phyloP scores from a whole-genome alignment of 2,797 vertebrate genomes.

The Bryconaethiops microstoma region DNA sequence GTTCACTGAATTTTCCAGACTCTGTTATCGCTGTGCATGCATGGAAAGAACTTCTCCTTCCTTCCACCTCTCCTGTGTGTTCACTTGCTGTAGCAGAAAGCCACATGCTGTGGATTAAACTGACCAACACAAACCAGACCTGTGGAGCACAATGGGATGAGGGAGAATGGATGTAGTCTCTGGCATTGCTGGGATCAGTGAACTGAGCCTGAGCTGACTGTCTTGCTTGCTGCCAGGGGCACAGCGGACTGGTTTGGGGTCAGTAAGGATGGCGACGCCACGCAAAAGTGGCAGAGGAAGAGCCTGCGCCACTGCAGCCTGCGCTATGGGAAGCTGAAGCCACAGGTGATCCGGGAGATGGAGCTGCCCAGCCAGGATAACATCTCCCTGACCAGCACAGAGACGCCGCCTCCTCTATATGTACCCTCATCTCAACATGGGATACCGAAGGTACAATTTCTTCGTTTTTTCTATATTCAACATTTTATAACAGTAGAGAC shows the following conservation, averaged over 20 bases:
- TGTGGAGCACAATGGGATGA: conserved; percentile 14
- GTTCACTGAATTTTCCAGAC: conserved; percentile 38
- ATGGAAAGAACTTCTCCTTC: conserved; percentile 13
- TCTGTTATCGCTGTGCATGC: background rate
- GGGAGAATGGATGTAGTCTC: conserved; percentile 31
- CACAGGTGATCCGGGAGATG: conserved; percentile 95
- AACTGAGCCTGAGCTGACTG: conserved; percentile 35
- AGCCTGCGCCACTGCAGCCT: conserved; percentile 97
- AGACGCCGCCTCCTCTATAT: conserved; percentile 95
- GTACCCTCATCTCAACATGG: conserved; percentile 91
- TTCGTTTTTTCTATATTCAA: background rate
- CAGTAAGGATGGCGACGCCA: conserved; percentile 93
- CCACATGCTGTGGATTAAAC: conserved; percentile 6
- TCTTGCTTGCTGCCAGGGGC: conserved; percentile 81
- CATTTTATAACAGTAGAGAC: background rate
- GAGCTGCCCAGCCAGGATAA: conserved; percentile 98
- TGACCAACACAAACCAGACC: background rate
- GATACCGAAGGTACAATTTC: conserved; percentile 92
- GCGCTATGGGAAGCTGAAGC: conserved; percentile 95
- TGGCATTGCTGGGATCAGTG: conserved; percentile 28
- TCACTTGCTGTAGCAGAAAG: conserved; percentile 13
- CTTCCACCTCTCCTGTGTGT: background rate
- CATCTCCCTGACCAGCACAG: conserved; percentile 93
- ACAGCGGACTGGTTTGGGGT: conserved; percentile 99
- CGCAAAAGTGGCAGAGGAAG: conserved; percentile 98